A percentile compares a stretch with the other conserved stretches of the same genome.
Evolutionary conservation across 2,113 vertebrate species (phyloP).

Genomic region (Mesocricetus auratus): DNA sequence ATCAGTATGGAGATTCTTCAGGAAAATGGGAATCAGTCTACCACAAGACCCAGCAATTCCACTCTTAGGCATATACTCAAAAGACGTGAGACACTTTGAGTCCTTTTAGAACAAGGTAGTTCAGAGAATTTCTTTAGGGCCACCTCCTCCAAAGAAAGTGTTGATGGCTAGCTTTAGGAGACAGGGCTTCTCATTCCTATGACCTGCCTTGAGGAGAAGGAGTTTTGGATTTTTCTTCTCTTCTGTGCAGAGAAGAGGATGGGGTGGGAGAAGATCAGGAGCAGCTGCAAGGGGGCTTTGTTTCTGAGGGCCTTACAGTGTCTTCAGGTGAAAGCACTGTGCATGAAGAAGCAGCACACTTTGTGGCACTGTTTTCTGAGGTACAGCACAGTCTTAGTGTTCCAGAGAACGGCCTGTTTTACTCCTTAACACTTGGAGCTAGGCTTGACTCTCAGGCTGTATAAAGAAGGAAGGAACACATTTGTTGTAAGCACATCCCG

Average conservation of each 20-base stretch:
- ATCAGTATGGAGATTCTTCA: too few relatives aligned
- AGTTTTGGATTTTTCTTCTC: not conserved
- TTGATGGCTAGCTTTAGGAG: not conserved
- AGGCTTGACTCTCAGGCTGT: not conserved
- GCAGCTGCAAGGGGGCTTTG: not conserved
- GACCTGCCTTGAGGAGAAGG: not conserved
- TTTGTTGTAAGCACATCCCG: not conserved
- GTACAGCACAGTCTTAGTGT: not conserved
- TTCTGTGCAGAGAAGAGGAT: not conserved
- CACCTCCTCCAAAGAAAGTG: not conserved
- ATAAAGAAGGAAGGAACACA: not conserved
- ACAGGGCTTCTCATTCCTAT: not conserved
- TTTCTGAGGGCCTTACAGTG: not conserved
- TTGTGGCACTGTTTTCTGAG: not conserved
- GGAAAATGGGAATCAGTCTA: too few relatives aligned
- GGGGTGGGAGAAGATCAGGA: not conserved
- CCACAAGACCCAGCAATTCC: too few relatives aligned
- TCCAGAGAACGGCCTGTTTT: not conserved
- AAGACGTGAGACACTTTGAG: not conserved
- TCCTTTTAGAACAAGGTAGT: not conserved
- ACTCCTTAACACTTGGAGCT: not conserved
- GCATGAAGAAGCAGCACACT: not conserved
- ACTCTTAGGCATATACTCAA: too few relatives aligned
- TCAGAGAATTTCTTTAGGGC: not conserved
- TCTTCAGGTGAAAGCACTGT: not conserved